A percentile compares a stretch with the other conserved stretches of the same genome.
Evolutionary conservation across 2,113 vertebrate species (phyloP).

Genomic region (Oncorhynchus keta): DNA sequence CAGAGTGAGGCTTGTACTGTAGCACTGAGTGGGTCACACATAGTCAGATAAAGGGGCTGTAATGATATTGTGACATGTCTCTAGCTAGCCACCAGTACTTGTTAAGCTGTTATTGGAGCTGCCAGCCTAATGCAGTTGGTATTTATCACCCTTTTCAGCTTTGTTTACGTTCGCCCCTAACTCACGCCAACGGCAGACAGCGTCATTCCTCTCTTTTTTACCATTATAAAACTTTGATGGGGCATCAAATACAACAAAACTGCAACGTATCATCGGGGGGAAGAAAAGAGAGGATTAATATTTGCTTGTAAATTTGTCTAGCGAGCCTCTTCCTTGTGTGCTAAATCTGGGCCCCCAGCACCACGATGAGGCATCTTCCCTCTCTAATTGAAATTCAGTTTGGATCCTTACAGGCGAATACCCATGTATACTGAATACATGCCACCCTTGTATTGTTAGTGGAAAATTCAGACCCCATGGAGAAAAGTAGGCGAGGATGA

Average conservation of each 20-base stretch:
- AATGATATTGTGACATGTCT: not conserved
- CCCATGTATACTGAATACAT: no score
- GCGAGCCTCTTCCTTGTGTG: conserved; percentile 44
- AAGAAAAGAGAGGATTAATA: conserved; percentile 50
- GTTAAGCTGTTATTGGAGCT: conserved; percentile 35
- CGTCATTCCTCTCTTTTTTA: conserved; percentile 60
- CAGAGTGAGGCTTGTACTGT: not conserved
- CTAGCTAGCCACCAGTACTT: conserved; percentile 23
- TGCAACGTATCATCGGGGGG: conserved; percentile 41
- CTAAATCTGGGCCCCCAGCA: conserved; percentile 14
- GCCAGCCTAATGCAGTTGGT: conserved; percentile 42
- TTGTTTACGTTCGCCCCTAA: conserved; percentile 67
- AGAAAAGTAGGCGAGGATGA: conserved; percentile 25
- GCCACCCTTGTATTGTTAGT: no score
- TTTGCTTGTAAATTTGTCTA: conserved; percentile 64
- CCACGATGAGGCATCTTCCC: conserved; percentile 12
- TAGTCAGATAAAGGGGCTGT: not conserved
- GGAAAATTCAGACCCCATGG: not conserved
- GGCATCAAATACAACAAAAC: conserved; percentile 67
- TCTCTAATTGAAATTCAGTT: not conserved
- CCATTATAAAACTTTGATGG: conserved; percentile 72
- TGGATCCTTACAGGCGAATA: no score
- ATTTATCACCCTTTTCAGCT: conserved; percentile 66
- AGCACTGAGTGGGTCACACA: not conserved
- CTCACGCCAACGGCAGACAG: conserved; percentile 60